These are phyloP conservation scores for Alauda arvensis DNA, from an alignment of 2,797 vertebrate genomes.

Conservation along the genomic window DNA sequence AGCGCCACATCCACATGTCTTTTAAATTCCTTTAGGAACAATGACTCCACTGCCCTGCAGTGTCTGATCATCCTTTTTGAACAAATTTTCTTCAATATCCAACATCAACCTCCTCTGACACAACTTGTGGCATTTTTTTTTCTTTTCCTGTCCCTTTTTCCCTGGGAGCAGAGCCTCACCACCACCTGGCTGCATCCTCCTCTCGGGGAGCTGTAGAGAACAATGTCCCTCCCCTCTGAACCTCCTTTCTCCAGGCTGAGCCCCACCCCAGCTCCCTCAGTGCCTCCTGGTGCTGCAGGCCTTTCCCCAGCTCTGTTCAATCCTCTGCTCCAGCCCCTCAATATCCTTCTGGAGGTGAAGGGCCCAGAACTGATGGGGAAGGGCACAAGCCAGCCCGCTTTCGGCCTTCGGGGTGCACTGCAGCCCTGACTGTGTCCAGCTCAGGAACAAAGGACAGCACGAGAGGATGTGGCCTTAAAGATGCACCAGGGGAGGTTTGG, in stretches of 20 bases:
- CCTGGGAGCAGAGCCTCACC: neutral
- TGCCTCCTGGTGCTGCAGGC: no score
- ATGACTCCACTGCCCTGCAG: neutral
- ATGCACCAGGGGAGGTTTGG: neutral
- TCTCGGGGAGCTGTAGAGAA: neutral
- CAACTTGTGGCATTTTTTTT: neutral
- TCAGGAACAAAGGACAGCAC: neutral
- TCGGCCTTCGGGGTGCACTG: neutral
- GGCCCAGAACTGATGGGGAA: no score
- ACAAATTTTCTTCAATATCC: neutral
- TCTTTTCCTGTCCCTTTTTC: neutral
- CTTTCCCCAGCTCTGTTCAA: no score
- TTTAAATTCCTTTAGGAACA: neutral
- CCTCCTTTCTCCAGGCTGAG: neutral
- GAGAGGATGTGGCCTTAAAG: neutral
- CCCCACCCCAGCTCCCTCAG: neutral
- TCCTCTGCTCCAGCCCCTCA: neutral
- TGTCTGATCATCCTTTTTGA: neutral
- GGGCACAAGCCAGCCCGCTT: neutral
- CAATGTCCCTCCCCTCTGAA: neutral
- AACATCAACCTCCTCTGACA: neutral
- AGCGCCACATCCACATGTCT: neutral
- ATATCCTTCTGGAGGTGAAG: neutral
- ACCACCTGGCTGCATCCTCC: neutral
- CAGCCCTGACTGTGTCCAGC: rapidly evolving